Evolutionary conservation across 2,113 vertebrate species (phyloP).

Genomic region (Lamprologus ornatipinnis): DNA sequence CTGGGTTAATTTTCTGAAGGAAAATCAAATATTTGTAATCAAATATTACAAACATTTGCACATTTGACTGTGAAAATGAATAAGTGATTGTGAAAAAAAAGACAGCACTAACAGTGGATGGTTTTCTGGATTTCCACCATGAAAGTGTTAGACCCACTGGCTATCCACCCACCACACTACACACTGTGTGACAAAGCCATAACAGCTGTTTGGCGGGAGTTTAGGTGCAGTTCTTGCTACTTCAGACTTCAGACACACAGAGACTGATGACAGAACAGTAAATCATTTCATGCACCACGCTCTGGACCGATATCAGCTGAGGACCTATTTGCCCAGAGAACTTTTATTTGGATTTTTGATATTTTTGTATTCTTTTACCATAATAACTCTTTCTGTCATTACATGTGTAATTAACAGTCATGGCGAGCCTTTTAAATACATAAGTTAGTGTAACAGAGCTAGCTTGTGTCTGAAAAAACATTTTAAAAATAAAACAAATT

Average conservation of each 20-base stretch:
- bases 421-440: neutral
- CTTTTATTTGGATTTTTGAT: neutral
- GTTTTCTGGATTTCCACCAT: neutral
- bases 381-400: neutral
- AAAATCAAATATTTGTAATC: neutral
- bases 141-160: neutral
- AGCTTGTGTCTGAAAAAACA: neutral
- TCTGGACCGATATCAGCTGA: accelerated
- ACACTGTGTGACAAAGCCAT: neutral
- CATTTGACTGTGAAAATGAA: neutral
- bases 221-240: neutral
- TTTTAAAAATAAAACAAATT: neutral
- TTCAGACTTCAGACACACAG: neutral
- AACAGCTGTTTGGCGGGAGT: neutral
- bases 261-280: neutral
- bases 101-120: neutral
- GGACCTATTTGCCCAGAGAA: neutral
- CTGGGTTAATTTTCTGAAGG: neutral
- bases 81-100: neutral
- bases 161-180: neutral
- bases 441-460: accelerated
- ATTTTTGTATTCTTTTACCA: neutral
- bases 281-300: neutral
- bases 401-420: neutral
- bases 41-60: neutral